Evolutionary conservation across 2,888 invertebrate genomes (phyloP).

Genomic region (Zootermopsis nevadensis): DNA sequence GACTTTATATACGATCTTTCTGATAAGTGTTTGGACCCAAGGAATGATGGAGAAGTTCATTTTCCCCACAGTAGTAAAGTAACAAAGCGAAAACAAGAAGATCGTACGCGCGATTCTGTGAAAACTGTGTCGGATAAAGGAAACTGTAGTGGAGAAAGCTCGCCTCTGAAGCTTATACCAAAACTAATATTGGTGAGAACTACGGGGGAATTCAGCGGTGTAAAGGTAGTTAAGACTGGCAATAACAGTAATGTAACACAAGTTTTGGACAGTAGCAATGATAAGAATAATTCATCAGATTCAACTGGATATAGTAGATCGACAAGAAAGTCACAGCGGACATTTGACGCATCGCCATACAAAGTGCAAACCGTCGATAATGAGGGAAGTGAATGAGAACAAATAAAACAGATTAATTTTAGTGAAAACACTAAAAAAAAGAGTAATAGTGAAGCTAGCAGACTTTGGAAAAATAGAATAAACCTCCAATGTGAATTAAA

Average conservation of each 20-base stretch:
- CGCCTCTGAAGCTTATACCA: constrained; percentile 5
- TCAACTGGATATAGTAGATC: constrained; percentile 12
- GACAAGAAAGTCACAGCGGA: constrained; percentile 27
- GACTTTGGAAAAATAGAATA: no score
- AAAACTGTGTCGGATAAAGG: neutral
- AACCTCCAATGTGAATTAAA: no score
- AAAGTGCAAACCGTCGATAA: constrained; percentile 14
- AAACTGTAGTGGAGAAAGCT: constrained; percentile 10
- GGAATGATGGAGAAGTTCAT: neutral
- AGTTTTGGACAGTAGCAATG: neutral
- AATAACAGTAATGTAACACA: neutral
- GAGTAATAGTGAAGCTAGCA: no score
- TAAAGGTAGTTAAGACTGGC: neutral
- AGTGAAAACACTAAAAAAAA: neutral
- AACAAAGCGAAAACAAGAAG: neutral
- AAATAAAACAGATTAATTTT: neutral
- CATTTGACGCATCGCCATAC: constrained; percentile 20
- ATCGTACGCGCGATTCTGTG: neutral
- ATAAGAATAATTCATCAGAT: no score
- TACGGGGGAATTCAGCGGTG: neutral
- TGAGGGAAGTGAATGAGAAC: neutral
- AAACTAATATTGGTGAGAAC: constrained; percentile 41
- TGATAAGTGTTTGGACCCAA: constrained; percentile 41
- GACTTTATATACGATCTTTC: constrained; percentile 80
- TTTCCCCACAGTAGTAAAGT: no score